phyloP scores from a whole-genome alignment of 2,888 invertebrate genomes.

The Prosopocoilus inquinatus region DNA sequence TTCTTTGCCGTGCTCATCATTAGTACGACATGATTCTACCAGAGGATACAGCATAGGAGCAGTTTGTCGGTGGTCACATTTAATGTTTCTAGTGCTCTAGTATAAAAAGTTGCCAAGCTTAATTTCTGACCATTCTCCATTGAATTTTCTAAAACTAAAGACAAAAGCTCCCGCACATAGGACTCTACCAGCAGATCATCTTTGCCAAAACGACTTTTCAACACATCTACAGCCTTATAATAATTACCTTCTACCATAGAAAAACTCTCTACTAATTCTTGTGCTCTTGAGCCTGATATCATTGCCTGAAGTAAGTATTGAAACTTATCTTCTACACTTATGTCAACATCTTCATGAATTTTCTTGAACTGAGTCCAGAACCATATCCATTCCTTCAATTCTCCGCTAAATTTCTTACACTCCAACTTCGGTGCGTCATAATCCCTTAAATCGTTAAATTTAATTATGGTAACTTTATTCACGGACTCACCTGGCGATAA shows the following conservation, averaged over 20 bases:
- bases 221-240: slow-evolving; percentile 22
- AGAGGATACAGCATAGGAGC: too few species aligned
- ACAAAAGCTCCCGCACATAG: slow-evolving; percentile 36
- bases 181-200: slow-evolving; percentile 36
- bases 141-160: too few species aligned
- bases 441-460: too few species aligned
- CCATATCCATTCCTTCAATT: too few species aligned
- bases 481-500: too few species aligned
- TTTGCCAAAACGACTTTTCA: slow-evolving; percentile 33
- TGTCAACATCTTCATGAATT: slow-evolving; percentile 24
- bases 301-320: slow-evolving; percentile 28
- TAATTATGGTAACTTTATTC: too few species aligned
- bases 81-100: slow-evolving; percentile 29
- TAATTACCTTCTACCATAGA: slow-evolving; percentile 26
- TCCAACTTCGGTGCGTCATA: neutral
- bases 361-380: slow-evolving; percentile 30
- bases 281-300: slow-evolving; percentile 18
- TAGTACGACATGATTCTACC: too few species aligned
- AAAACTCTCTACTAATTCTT: slow-evolving; percentile 27
- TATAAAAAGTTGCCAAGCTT: slow-evolving; percentile 27
- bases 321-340: slow-evolving; percentile 27
- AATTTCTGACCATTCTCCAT: slow-evolving; percentile 25
- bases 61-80: too few species aligned
- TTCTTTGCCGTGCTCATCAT: too few species aligned
- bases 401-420: slow-evolving; percentile 20